Percentiles rank a stretch among this genome's conserved stretches.
These are phyloP conservation scores for Drosophila ambigua DNA, from an alignment of 1,140 invertebrate genomes.

Conservation along the genomic window DNA sequence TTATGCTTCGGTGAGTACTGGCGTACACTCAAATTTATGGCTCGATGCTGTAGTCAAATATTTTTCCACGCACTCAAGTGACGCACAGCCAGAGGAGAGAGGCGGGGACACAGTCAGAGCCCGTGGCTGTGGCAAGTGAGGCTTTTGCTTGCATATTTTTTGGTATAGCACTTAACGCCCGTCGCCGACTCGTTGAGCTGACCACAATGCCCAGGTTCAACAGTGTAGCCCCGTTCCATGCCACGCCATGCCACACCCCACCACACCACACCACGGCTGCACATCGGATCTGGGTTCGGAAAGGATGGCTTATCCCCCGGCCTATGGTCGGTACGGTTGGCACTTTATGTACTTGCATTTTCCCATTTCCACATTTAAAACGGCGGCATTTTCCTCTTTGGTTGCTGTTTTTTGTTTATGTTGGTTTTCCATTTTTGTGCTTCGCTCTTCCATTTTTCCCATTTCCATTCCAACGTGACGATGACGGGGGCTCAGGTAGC, in stretches of 20 bases:
- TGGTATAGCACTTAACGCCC: constrained; percentile 52
- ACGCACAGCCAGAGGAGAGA: constrained; percentile 11
- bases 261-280: neutral
- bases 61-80: constrained; percentile 43
- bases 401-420: constrained; percentile 14
- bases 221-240: neutral
- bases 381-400: constrained; percentile 23
- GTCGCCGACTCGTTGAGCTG: constrained; percentile 37
- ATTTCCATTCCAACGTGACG: constrained; percentile 27
- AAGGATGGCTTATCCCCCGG: constrained; percentile 56
- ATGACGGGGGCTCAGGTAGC: constrained; percentile 62
- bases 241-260: too few relatives aligned
- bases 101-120: neutral
- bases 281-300: constrained; percentile 15
- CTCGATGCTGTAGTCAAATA: constrained; percentile 38
- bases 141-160: constrained; percentile 63
- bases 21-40: constrained; percentile 32
- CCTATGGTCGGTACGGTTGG: constrained; percentile 26
- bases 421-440: constrained; percentile 8
- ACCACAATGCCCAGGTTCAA: constrained; percentile 62
- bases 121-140: constrained; percentile 22
- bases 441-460: constrained; percentile 32
- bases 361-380: constrained; percentile 63
- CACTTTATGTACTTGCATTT: constrained; percentile 62
- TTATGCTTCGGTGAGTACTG: constrained; percentile 10